Base-by-base conservation (phyloP, 2,888 invertebrate genomes). In the Theretra japonica region DNA sequence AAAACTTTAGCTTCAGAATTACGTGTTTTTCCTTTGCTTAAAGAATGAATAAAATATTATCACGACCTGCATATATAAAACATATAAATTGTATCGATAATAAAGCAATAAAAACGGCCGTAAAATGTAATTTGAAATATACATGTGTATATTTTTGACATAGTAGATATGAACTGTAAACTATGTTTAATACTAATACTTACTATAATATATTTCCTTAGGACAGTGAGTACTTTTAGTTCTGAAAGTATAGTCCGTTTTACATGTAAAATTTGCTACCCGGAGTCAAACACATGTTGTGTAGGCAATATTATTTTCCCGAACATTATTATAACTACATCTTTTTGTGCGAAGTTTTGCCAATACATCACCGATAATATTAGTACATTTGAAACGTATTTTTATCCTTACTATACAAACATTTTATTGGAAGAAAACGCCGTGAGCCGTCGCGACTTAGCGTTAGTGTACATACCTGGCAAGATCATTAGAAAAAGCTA, bases 311-410 rank as follows among this genome's bases (percentile, higher is more conserved):
- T 83, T 28, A 79, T 91, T 72, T 77, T 80, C 48, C 79, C 83
- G 0, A 82, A 83, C 65, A 76, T 86, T 53, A 78, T 86, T 7
- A 68, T 91, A 59, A 88, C 90, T 15, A 88, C 89, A 0, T 79
- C 83, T 3, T 80, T 75, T 72, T 91, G 92, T 73, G 89, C 89
- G n/a, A 70, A 79, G 73, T 79, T 79, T 3, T 91, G 90, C 77
- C 74, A 83, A 60, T 79, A 69, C 11, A 75, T 87, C 8, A 74
- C 70, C 17, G 70, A 70, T 48, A 75, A 70, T 11, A 70, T 73
- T 19, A 70, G 76, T 11, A 82, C 83, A 56, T n/a, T 75, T 7
- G 70, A 74, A 60, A 71, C 68, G 15, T 79, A 76, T 71, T 73
- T 77, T 68, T 79, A 83, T 71, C 75, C 78, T 41, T 72, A 74